Evolutionary conservation across 2,113 vertebrate genomes (phyloP), one percentile per base, ranked within the genome.

Genomic region (Cyanistes caeruleus): DNA sequence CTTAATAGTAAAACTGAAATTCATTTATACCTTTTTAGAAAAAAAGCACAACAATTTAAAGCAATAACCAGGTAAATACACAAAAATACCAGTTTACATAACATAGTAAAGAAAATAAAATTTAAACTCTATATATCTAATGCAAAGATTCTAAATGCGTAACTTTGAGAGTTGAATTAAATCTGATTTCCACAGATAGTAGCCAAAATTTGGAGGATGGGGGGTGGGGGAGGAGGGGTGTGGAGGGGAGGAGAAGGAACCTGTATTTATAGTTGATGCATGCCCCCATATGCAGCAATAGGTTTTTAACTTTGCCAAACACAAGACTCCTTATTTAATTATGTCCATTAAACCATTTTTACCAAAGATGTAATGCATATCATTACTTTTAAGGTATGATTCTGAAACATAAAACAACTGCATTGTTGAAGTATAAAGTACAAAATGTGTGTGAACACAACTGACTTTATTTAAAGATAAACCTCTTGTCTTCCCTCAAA

Each of bases 401-500:
- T 48, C 69, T 69, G 3, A 76, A 64, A 60, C 28, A 76, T 13
- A 69, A 91, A 76, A 75, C 25, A 90, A 37, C 65, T 78, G 15
- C n/a, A 65, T 35, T 92, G 20, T 14, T 24, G 22, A 75, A 70
- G 7, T 31, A 37, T 35, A 35, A 82, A 69, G 41, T n/a, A 72
- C 20, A 37, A 84, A 37, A 78, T 44, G 35, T 62, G 20, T 44
- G 35, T 62, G 20, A 88, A 63, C 3, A 48, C 4, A 70, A 43
- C 9, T 75, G 43, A 49, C 15, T 87, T 74, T 23, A 75, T 2
- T 2, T 74, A 67, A 74, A 82, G 25, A 52, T 15, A 76, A 95
- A 67, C 37, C 11, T 72, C 30, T 67, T 76, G 7, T 46, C 93
- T 96, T 94, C 82, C 67, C 87, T 94, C 89, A 68, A 91, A 91